Conservation (phyloP, 2,113 vertebrate genomes). For the Petroica traversi region DNA sequence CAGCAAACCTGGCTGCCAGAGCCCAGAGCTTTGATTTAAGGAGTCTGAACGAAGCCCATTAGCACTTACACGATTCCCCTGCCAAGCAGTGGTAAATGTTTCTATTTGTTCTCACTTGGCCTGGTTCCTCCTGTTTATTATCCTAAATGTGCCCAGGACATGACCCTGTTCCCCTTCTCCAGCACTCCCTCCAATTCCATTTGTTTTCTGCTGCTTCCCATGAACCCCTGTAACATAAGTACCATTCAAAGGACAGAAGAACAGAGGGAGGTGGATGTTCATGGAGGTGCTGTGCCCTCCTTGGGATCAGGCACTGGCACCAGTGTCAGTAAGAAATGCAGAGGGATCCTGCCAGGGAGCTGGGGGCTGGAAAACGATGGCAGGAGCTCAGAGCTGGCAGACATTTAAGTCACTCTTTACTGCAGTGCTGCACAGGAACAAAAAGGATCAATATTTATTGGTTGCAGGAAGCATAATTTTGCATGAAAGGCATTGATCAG, state of each 20-base stretch:
- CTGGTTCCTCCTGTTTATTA: conserved; percentile 3
- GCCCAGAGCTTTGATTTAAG: not conserved
- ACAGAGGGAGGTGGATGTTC: not conserved
- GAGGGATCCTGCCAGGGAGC: not conserved
- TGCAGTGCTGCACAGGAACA: conserved; percentile 46
- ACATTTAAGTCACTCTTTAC: conserved; percentile 20
- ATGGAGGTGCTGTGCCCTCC: not conserved
- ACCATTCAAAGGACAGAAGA: not conserved
- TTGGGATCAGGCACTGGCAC: not conserved
- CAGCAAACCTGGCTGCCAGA: not conserved
- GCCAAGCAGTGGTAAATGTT: not conserved
- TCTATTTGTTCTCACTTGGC: not conserved
- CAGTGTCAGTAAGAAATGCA: not conserved
- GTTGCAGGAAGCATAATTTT: conserved; percentile 63
- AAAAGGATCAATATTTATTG: conserved; percentile 65
- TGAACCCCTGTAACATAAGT: not conserved
- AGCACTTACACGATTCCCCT: not conserved
- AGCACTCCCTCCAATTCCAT: not conserved
- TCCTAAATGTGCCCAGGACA: not conserved
- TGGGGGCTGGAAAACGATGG: not conserved
- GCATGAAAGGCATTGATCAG: conserved; percentile 64
- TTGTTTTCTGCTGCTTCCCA: not conserved
- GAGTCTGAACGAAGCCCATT: not conserved
- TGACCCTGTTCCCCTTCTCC: not conserved
- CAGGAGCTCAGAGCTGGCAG: not conserved